Evolutionary conservation across 2,797 vertebrate species (phyloP).

Genomic region (Enteromius argenteus): DNA sequence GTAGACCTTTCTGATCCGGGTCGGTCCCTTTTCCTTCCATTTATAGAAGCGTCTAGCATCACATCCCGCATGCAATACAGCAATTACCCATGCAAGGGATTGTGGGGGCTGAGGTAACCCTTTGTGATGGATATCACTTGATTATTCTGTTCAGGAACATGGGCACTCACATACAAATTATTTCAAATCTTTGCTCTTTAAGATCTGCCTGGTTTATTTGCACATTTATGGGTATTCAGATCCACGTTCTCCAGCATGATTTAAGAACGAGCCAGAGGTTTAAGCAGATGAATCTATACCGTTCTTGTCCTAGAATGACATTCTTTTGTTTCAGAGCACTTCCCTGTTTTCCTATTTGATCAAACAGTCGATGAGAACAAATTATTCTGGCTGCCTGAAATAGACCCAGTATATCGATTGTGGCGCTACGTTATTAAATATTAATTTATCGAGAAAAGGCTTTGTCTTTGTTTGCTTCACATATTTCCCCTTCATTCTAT

Average conservation of each 20-base stretch:
- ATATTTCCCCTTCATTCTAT: slow-evolving; percentile 1
- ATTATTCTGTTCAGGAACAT: neutral
- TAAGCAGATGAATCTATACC: neutral
- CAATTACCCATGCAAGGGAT: neutral
- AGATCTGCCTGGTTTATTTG: neutral
- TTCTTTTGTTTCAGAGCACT: neutral
- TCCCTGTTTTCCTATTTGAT: neutral
- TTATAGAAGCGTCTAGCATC: neutral
- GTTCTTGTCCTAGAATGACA: neutral
- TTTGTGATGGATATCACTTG: slow-evolving; percentile 22
- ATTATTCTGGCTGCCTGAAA: neutral
- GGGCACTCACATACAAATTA: neutral
- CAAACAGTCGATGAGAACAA: neutral
- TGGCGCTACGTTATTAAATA: neutral
- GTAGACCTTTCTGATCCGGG: neutral
- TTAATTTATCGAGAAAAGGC: neutral
- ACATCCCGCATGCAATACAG: neutral
- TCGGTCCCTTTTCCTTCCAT: neutral
- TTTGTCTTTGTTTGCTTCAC: slow-evolving; percentile 7
- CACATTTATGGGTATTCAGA: slow-evolving; percentile 3
- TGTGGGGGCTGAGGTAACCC: neutral
- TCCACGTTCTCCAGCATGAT: neutral
- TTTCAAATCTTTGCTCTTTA: neutral
- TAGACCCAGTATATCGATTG: neutral
- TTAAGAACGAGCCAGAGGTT: neutral